Conservation (phyloP, 2,113 vertebrate genomes). For the Myotis brandtii region DNA sequence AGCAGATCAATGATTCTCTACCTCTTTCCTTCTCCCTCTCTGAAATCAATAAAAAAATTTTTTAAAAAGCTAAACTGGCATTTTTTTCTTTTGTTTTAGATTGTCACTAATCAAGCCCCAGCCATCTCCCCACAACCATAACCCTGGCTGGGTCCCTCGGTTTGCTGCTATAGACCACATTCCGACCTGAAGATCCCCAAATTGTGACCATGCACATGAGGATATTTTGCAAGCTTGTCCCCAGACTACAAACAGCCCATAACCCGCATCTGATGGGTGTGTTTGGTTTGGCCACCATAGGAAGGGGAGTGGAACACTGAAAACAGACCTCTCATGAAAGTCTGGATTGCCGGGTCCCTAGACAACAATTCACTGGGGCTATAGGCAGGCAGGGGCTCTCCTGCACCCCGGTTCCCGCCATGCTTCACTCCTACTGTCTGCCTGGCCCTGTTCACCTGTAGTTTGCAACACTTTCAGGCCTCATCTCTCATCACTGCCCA, state of each 20-base stretch:
- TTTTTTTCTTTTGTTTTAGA: not conserved
- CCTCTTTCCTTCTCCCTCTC: no score
- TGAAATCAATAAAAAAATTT: no score
- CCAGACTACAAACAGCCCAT: not conserved
- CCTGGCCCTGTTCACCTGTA: not conserved
- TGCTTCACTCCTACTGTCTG: not conserved
- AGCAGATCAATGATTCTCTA: no score
- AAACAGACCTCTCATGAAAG: no score
- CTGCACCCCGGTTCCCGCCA: accelerated
- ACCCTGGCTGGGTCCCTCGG: not conserved
- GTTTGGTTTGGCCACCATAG: not conserved
- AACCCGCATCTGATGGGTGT: not conserved
- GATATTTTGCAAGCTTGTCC: not conserved
- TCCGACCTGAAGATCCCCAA: not conserved
- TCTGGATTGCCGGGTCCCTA: not conserved
- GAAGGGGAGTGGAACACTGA: not conserved
- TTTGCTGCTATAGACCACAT: not conserved
- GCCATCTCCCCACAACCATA: not conserved
- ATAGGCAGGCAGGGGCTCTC: not conserved
- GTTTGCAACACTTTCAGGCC: not conserved
- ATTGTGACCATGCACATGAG: not conserved
- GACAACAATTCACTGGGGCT: not conserved
- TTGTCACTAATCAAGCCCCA: not conserved
- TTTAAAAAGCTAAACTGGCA: no score
- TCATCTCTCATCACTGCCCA: not conserved